phyloP scores from a whole-genome alignment of 2,113 vertebrate species.

The Hemiscyllium ocellatum region DNA sequence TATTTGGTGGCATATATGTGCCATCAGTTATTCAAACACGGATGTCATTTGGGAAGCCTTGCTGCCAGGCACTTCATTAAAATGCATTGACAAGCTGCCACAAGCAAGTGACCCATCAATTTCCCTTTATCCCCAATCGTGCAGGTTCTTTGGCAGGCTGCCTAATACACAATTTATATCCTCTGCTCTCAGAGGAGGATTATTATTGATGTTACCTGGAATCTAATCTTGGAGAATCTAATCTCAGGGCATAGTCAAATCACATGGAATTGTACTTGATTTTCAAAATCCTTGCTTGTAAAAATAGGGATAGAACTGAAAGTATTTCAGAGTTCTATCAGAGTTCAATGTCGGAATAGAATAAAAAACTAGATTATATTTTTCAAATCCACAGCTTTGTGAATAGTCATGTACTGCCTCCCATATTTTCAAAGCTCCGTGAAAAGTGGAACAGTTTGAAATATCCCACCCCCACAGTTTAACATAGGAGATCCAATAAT shows the following conservation, averaged over 20 bases:
- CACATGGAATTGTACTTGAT: neutral
- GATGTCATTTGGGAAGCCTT: neutral
- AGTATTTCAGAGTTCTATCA: neutral
- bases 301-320: neutral
- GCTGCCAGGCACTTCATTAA: slow-evolving; percentile 34
- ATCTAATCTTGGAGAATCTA: slow-evolving; percentile 14
- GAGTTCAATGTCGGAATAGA: neutral
- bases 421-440: neutral
- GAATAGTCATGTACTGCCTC: neutral
- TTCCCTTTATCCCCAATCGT: slow-evolving; percentile 26
- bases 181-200: neutral
- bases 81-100: slow-evolving; percentile 27
- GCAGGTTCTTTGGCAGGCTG: slow-evolving; percentile 2
- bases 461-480: neutral
- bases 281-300: neutral
- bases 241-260: slow-evolving; percentile 4
- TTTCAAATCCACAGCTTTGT: neutral
- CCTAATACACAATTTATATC: slow-evolving; percentile 31
- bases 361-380: neutral
- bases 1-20: slow-evolving; percentile 19
- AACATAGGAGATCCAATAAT: neutral
- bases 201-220: slow-evolving; percentile 20
- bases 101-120: slow-evolving; percentile 30
- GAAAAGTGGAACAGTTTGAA: neutral
- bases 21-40: slow-evolving; percentile 19